phyloP scores from a whole-genome alignment of 2,113 vertebrate species.

The Entelurus aequoreus region DNA sequence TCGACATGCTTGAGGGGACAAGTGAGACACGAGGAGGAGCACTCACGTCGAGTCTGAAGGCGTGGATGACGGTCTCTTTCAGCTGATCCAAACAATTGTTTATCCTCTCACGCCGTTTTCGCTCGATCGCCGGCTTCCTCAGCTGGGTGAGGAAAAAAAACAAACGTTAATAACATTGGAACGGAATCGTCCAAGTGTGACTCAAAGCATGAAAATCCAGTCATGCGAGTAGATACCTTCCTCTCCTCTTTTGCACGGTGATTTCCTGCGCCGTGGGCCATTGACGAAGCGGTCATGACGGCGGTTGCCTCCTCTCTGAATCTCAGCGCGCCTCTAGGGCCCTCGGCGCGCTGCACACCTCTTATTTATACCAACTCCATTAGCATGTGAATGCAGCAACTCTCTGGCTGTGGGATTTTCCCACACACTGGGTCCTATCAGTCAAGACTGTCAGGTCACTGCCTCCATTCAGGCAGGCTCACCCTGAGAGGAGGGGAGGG shows the following conservation, averaged over 20 bases:
- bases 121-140: slow-evolving; percentile 86
- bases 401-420: slow-evolving; percentile 80
- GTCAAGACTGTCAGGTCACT: slow-evolving; percentile 86
- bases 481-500: slow-evolving; percentile 55
- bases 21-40: neutral
- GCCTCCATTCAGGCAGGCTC: slow-evolving; percentile 75
- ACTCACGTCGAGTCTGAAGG: slow-evolving; percentile 86
- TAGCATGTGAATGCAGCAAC: slow-evolving; percentile 82
- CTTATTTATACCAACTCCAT: slow-evolving; percentile 81
- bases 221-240: slow-evolving; percentile 72
- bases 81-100: slow-evolving; percentile 87
- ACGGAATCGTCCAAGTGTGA: neutral
- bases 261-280: slow-evolving; percentile 60
- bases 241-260: slow-evolving; percentile 80
- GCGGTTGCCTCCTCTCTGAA: slow-evolving; percentile 26
- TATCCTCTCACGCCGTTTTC: slow-evolving; percentile 85
- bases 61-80: slow-evolving; percentile 82
- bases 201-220: neutral
- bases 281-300: slow-evolving; percentile 78
- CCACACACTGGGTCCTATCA: slow-evolving; percentile 83
- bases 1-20: neutral
- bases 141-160: slow-evolving; percentile 55
- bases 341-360: slow-evolving; percentile 54
- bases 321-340: slow-evolving; percentile 62
- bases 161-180: neutral